phyloP scores from a whole-genome alignment of 2,797 vertebrate species.

The Hyperoplus immaculatus region DNA sequence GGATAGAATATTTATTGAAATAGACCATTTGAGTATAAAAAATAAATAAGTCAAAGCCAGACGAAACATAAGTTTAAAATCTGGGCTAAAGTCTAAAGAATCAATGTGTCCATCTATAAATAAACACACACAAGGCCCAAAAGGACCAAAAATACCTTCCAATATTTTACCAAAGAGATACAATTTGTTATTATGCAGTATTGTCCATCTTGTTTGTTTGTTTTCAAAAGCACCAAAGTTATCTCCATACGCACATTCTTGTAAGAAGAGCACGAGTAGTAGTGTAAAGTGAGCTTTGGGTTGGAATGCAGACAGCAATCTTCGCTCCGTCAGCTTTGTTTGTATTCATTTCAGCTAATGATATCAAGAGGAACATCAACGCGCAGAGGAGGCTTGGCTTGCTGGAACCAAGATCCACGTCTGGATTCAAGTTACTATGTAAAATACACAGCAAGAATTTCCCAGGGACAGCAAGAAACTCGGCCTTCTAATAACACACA shows the following conservation, averaged over 20 bases:
- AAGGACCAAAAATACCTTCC: too few species aligned
- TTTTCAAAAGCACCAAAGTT: not conserved
- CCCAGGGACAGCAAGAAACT: conserved; percentile 40
- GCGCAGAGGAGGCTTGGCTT: conserved; percentile 24
- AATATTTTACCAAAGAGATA: too few species aligned
- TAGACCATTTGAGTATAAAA: too few species aligned
- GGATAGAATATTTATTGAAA: too few species aligned
- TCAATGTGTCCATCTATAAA: too few species aligned
- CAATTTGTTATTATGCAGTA: too few species aligned
- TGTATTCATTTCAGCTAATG: conserved; percentile 52
- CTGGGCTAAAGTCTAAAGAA: too few species aligned
- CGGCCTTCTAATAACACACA: conserved; percentile 36
- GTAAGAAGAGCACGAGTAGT: not conserved
- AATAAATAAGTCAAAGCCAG: too few species aligned
- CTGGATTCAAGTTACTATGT: conserved; percentile 30
- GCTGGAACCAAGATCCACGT: conserved; percentile 46
- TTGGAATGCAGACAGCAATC: conserved; percentile 55
- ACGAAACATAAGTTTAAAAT: too few species aligned
- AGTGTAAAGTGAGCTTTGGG: conserved; percentile 35
- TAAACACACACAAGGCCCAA: too few species aligned
- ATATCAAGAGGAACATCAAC: conserved; percentile 52
- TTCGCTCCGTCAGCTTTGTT: conserved; percentile 60
- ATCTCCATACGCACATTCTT: conserved; percentile 4
- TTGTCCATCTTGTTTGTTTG: too few species aligned
- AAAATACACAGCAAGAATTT: conserved; percentile 59